Evolutionary conservation across 2,113 vertebrate genomes (phyloP), one percentile per base, ranked within the genome.

Genomic region (Theristicus caerulescens): DNA sequence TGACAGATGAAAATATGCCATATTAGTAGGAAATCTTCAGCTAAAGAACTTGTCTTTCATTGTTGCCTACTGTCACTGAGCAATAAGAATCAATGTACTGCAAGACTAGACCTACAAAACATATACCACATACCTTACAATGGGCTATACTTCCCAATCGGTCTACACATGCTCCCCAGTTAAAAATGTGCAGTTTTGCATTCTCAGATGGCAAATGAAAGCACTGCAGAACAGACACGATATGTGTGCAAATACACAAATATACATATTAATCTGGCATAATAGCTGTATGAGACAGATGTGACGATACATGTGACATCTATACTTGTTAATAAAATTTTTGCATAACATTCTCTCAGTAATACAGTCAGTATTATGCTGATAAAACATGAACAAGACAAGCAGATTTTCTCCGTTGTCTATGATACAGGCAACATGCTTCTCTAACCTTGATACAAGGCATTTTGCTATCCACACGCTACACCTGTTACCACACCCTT

Each of bases 71-170:
- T 57, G 20, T 27, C 69, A 55, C 29, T 42, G 36, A 87, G 44
- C 9, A 42, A 27, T 16, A 17, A 3, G 7, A 57, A 55, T 54
- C 11, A 54, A 17, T 18, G 52, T 17, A 44, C 36, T 34, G 14
- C 24, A 84, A 64, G 57, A 57, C 4, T 16, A 22, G 47, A 49
- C 38, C 77, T 80, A 51, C n/a, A 72, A 72, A 89, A 92, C 10
- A 36, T 38, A 62, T 32, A 31, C 10, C 31, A 29, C 13, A 42
- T n/a, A 38, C 4, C n/a, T 46, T 46, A 62, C 32, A 71, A 44
- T 26, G 32, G 34, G 20, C 34, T 58, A 3, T n/a, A 64, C 47
- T 52, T 84, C 15, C 52, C 82, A 84, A 3, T 32, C 0, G 0
- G n/a, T 38, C 27, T 62, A 40, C 8, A n/a, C 9, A 6, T 29